phyloP scores from a whole-genome alignment of 1,140 invertebrate genomes.

The Leptestheria dahalacensis region DNA sequence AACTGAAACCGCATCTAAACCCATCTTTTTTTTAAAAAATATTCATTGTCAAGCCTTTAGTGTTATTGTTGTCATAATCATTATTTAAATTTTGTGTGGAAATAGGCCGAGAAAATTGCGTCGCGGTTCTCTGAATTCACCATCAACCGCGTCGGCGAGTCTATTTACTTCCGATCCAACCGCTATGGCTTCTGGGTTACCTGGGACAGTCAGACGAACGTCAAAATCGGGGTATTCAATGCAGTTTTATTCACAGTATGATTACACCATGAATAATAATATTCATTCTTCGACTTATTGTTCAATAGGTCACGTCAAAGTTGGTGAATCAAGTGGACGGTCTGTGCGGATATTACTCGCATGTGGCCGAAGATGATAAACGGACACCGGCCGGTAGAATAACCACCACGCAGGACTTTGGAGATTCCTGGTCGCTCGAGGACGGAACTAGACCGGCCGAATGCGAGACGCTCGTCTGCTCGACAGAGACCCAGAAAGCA shows the following conservation, averaged over 20 bases:
- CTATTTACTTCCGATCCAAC: constrained; percentile 45
- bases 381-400: constrained; percentile 45
- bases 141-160: constrained; percentile 47
- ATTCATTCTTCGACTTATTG: constrained; percentile 16
- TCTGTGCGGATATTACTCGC: constrained; percentile 60
- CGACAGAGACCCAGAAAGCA: constrained; percentile 36
- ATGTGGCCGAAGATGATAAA: constrained; percentile 45
- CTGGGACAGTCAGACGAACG: constrained; percentile 46
- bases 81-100: constrained; percentile 13
- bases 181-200: constrained; percentile 54
- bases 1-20: too few relatives aligned
- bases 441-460: constrained; percentile 27
- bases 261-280: neutral
- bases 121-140: constrained; percentile 40
- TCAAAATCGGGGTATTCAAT: constrained; percentile 46
- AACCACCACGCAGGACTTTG: constrained; percentile 50
- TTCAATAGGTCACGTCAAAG: constrained; percentile 31
- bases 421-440: constrained; percentile 48
- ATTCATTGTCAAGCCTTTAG: neutral
- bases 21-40: too few relatives aligned
- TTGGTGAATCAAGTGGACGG: constrained; percentile 48
- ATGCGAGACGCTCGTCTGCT: constrained; percentile 40
- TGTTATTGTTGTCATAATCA: neutral
- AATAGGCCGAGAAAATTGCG: constrained; percentile 39
- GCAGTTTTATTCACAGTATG: neutral